phyloP scores from a whole-genome alignment of 1,140 invertebrate species.

The Aradophagus sp. region DNA sequence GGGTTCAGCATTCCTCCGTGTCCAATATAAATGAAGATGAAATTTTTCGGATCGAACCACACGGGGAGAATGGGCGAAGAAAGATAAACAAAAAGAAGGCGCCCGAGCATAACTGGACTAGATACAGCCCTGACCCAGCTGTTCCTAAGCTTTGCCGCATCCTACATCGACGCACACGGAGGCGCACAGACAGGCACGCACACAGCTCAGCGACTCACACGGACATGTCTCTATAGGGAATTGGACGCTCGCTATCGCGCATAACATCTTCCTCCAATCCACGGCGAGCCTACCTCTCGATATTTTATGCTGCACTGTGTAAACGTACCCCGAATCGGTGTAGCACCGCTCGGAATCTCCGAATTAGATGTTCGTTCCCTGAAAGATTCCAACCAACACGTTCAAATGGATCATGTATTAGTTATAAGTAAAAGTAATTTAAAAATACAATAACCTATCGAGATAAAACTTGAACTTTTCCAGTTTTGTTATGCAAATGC shows the following conservation, averaged over 20 bases:
- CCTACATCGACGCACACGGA: conserved; percentile 56
- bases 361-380: conserved; percentile 46
- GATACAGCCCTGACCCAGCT: conserved; percentile 71
- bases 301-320: conserved; percentile 54
- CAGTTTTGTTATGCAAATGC: conserved; percentile 24
- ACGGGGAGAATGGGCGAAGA: conserved; percentile 9
- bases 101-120: conserved; percentile 21
- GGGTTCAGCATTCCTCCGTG: background rate
- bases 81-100: conserved; percentile 2
- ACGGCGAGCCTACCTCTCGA: conserved; percentile 58
- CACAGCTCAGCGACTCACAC: conserved; percentile 23
- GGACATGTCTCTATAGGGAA: conserved; percentile 44
- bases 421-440: conserved; percentile 11
- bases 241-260: conserved; percentile 61
- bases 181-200: conserved; percentile 15
- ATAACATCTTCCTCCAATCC: conserved; percentile 68
- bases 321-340: conserved; percentile 44
- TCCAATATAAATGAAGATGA: background rate
- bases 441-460: too few relatives aligned
- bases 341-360: conserved; percentile 36
- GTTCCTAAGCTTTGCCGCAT: conserved; percentile 72
- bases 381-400: conserved; percentile 42
- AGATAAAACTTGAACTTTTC: too few relatives aligned
- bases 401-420: conserved; percentile 13
- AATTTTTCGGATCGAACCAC: too few relatives aligned